Percentiles rank a stretch among this genome's conserved stretches.
phyloP scores from a whole-genome alignment of 2,113 vertebrate genomes.

The Scortum barcoo region DNA sequence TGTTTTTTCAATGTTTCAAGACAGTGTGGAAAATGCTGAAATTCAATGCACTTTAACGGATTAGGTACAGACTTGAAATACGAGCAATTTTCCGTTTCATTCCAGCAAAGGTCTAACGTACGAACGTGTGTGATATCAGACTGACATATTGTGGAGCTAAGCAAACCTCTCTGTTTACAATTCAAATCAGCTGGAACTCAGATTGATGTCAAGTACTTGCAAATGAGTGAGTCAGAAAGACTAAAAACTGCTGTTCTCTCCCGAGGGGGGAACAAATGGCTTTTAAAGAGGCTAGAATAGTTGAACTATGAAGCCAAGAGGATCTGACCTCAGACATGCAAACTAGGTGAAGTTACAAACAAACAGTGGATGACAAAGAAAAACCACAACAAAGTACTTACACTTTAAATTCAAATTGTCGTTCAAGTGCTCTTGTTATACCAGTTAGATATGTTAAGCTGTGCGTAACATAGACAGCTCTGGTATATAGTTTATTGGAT shows the following conservation, averaged over 20 bases:
- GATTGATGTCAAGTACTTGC: slow-evolving; percentile 41
- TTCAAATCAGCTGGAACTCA: slow-evolving; percentile 52
- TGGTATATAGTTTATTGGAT: neutral
- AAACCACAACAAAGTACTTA: slow-evolving; percentile 1
- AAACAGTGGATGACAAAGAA: neutral
- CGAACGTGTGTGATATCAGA: slow-evolving; percentile 41
- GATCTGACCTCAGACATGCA: slow-evolving; percentile 37
- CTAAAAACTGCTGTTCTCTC: slow-evolving; percentile 43
- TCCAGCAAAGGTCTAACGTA: slow-evolving; percentile 24
- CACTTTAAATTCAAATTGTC: neutral
- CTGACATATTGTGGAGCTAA: slow-evolving; percentile 31
- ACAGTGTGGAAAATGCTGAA: slow-evolving; percentile 46
- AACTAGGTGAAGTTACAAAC: slow-evolving; percentile 35
- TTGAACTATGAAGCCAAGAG: slow-evolving; percentile 15
- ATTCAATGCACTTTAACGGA: slow-evolving; percentile 36
- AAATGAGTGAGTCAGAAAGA: slow-evolving; percentile 52
- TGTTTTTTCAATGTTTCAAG: slow-evolving; percentile 23
- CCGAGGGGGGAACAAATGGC: slow-evolving; percentile 45
- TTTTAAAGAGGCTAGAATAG: slow-evolving; percentile 40
- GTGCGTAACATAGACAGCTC: neutral
- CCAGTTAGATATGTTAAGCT: neutral
- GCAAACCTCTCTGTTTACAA: slow-evolving; percentile 40
- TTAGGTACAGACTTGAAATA: slow-evolving; percentile 27
- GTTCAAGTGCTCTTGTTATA: neutral
- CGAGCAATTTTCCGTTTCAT: slow-evolving; percentile 35